A percentile compares a stretch with the other conserved stretches of the same genome.
Evolutionary conservation across 2,797 vertebrate species (phyloP).

Genomic region (Mus minutoides): DNA sequence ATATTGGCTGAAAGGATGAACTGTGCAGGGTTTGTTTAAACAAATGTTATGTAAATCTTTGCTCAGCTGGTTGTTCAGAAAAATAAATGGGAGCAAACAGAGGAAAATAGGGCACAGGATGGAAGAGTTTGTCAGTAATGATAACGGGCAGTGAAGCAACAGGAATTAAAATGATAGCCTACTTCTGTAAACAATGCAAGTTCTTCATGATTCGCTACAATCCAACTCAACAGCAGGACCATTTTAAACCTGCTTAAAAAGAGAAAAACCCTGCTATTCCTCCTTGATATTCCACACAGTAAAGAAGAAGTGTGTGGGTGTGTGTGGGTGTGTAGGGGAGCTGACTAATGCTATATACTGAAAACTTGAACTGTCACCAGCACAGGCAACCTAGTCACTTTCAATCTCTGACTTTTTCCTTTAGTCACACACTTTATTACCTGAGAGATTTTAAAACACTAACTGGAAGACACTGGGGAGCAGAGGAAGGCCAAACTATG

Average conservation of each 20-base stretch:
- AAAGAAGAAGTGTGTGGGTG: constrained; percentile 21
- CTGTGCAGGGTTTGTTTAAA: constrained; percentile 71
- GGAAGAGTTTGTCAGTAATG: constrained; percentile 79
- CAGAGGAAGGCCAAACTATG: neutral
- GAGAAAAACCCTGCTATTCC: constrained; percentile 55
- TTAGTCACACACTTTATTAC: neutral
- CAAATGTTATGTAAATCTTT: constrained; percentile 80
- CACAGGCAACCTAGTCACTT: constrained; percentile 48
- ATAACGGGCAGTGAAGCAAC: constrained; percentile 69
- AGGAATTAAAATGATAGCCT: constrained; percentile 83
- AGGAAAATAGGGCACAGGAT: constrained; percentile 77
- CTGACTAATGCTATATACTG: constrained; percentile 58
- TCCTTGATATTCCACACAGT: constrained; percentile 61
- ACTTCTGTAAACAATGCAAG: constrained; percentile 80
- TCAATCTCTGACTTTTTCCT: constrained; percentile 45
- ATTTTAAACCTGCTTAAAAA: constrained; percentile 63
- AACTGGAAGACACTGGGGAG: neutral
- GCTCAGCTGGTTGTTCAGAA: constrained; percentile 73
- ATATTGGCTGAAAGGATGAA: constrained; percentile 65
- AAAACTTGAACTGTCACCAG: constrained; percentile 51
- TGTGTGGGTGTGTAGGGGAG: neutral
- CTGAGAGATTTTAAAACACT: constrained; percentile 18
- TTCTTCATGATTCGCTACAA: constrained; percentile 74
- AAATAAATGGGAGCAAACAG: constrained; percentile 78
- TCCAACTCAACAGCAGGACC: constrained; percentile 65